These are phyloP conservation scores for Melipona beecheii DNA, from an alignment of 2,888 invertebrate species.

Conservation along the genomic window DNA sequence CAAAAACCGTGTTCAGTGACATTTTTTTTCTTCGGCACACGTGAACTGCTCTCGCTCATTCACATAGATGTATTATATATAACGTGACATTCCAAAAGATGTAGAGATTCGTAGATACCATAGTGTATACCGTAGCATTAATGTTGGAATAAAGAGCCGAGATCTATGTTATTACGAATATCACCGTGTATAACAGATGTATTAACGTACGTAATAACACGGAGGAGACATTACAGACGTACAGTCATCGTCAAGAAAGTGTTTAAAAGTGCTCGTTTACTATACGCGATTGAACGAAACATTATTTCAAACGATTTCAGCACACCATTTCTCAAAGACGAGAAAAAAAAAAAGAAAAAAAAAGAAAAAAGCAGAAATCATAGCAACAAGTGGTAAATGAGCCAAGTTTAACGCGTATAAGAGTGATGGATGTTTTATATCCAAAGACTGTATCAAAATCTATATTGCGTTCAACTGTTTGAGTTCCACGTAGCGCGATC, in stretches of 20 bases:
- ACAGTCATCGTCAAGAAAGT: background rate
- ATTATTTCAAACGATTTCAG: constrained; percentile 11
- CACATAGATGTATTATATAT: constrained; percentile 21
- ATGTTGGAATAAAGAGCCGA: constrained; percentile 2
- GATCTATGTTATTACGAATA: constrained; percentile 26
- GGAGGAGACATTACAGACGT: constrained; percentile 23
- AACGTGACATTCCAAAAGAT: constrained; percentile 27
- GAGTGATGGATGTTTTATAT: constrained; percentile 56
- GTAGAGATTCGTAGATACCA: constrained; percentile 11
- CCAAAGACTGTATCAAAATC: constrained; percentile 73
- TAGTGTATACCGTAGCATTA: background rate
- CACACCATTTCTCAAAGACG: constrained; percentile 34
- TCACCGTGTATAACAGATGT: constrained; percentile 55
- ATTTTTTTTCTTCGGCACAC: background rate
- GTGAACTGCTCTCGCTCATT: constrained; percentile 9
- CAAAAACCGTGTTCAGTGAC: constrained; percentile 64
- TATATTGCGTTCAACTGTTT: constrained; percentile 5
- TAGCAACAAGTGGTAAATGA: constrained; percentile 15
- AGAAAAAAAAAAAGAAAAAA: background rate
- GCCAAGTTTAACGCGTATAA: constrained; percentile 21
- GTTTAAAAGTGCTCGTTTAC: constrained; percentile 24
- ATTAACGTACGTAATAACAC: background rate
- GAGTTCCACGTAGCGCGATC: no score
- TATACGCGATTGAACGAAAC: constrained; percentile 33
- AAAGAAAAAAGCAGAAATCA: background rate